Percentiles rank a stretch among this genome's conserved stretches.
Evolutionary conservation across 2,888 invertebrate genomes (phyloP).

Genomic region (Zootermopsis nevadensis): DNA sequence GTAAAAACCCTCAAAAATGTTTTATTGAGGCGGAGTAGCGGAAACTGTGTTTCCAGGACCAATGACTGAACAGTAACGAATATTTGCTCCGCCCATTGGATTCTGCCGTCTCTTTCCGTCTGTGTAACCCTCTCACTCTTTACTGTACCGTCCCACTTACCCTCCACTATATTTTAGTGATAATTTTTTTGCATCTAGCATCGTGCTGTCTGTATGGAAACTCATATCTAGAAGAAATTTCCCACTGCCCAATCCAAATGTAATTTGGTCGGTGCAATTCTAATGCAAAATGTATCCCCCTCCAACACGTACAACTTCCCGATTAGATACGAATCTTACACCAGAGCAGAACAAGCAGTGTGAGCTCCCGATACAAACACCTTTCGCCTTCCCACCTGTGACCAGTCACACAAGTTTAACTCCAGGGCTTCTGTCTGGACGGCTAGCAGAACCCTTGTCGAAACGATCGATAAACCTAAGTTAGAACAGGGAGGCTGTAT

Average conservation of each 20-base stretch:
- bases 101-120: conserved; percentile 34
- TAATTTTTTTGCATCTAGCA: conserved; percentile 42
- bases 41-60: conserved; percentile 44
- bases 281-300: conserved; percentile 38
- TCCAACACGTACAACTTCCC: conserved; percentile 9
- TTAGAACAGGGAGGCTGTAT: not conserved
- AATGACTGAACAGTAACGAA: conserved; percentile 46
- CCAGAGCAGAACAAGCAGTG: not conserved
- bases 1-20: conserved; percentile 53
- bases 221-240: conserved; percentile 47
- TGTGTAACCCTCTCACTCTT: not conserved
- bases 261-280: conserved; percentile 47
- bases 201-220: conserved; percentile 38
- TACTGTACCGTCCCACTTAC: not conserved
- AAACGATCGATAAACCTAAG: conserved; percentile 16
- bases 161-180: conserved; percentile 48
- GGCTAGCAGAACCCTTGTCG: not conserved
- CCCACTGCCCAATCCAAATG: conserved; percentile 48
- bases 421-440: not conserved
- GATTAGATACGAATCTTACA: conserved; percentile 33
- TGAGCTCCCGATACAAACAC: not conserved
- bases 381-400: conserved; percentile 15
- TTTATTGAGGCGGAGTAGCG: conserved; percentile 51
- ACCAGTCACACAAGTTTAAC: not conserved
- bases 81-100: conserved; percentile 43